Percentiles rank a stretch among this genome's conserved stretches.
These are phyloP conservation scores for Idaea biselata DNA, from an alignment of 2,888 invertebrate species.

Conservation along the genomic window DNA sequence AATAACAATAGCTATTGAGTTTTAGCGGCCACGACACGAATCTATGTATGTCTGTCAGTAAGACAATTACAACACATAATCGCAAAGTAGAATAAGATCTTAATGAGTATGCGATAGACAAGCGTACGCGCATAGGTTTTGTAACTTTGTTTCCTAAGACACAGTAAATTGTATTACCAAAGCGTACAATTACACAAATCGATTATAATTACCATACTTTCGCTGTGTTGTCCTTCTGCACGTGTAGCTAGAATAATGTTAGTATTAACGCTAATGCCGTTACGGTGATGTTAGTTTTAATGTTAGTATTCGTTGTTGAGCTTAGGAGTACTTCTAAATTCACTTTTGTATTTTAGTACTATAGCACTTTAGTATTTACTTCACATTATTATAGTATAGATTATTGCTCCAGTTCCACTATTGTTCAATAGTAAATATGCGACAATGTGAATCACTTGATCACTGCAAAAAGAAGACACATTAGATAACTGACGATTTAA, in stretches of 20 bases:
- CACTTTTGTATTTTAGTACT: too few relatives aligned
- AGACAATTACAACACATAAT: background rate
- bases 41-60: background rate
- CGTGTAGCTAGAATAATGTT: background rate
- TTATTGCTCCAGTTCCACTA: too few relatives aligned
- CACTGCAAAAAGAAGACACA: too few relatives aligned
- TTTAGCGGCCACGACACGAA: too few relatives aligned
- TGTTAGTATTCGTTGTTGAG: background rate
- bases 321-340: too few relatives aligned
- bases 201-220: conserved; percentile 16
- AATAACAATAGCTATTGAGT: too few relatives aligned
- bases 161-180: conserved; percentile 16
- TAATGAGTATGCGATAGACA: conserved; percentile 1
- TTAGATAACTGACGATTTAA: too few relatives aligned
- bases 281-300: conserved; percentile 2
- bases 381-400: too few relatives aligned
- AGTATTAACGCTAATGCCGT: conserved; percentile 8
- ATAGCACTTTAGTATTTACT: too few relatives aligned
- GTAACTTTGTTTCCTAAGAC: conserved; percentile 28
- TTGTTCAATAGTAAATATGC: too few relatives aligned
- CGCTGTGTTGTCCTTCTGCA: conserved; percentile 16
- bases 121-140: conserved; percentile 20
- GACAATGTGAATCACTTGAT: too few relatives aligned
- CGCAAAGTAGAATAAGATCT: background rate
- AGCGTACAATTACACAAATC: conserved; percentile 10